These are phyloP conservation scores for Sericinus montela DNA, from an alignment of 2,888 invertebrate species.

Conservation along the genomic window DNA sequence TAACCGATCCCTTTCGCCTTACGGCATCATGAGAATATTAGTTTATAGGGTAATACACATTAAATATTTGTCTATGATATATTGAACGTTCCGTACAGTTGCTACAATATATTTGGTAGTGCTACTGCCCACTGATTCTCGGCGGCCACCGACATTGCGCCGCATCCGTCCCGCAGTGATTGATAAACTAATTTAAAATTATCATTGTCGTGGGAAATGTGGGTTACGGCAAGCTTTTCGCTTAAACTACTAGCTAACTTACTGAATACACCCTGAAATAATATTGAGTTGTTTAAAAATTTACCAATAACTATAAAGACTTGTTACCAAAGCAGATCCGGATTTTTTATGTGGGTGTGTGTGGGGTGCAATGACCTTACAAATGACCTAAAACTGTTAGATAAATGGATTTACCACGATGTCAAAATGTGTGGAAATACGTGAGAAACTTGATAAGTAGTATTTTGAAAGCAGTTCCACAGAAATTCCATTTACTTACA, in stretches of 20 bases:
- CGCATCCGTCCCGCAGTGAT: conserved; percentile 68
- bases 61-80: conserved; percentile 1
- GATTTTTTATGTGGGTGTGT: too few species aligned
- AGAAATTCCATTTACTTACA: too few species aligned
- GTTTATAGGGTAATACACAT: too few species aligned
- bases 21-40: too few species aligned
- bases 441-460: too few species aligned
- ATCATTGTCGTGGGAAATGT: conserved; percentile 67
- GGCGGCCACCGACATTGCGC: conserved; percentile 48
- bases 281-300: not conserved
- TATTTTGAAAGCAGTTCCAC: too few species aligned
- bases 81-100: conserved; percentile 1
- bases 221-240: conserved; percentile 22
- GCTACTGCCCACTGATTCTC: conserved; percentile 47
- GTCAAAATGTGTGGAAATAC: too few species aligned
- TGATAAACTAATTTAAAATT: conserved; percentile 71
- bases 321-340: too few species aligned
- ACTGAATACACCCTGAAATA: conserved; percentile 16
- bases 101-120: conserved; percentile 29
- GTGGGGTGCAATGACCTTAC: too few species aligned
- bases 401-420: too few species aligned
- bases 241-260: conserved; percentile 15
- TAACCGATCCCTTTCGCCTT: too few species aligned
- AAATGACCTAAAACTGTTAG: too few species aligned
- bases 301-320: not conserved